Percentiles rank a stretch among this genome's conserved stretches.
These are phyloP conservation scores for Zootoca vivipara DNA, from an alignment of 2,113 vertebrate species.

Conservation along the genomic window DNA sequence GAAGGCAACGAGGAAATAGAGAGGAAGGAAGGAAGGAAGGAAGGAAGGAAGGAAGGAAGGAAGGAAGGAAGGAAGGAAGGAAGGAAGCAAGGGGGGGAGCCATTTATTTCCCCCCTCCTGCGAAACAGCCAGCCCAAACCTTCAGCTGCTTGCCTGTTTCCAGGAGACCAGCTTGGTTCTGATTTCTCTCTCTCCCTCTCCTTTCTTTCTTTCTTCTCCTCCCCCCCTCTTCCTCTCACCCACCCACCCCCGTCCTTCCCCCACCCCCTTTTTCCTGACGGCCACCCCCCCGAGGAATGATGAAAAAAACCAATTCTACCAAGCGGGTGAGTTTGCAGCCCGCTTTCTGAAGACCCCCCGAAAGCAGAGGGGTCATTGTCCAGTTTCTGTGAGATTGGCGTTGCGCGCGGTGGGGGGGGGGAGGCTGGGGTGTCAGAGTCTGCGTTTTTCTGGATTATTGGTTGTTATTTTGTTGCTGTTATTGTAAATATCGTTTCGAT, in stretches of 20 bases:
- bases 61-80: not conserved
- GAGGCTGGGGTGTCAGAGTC: not conserved
- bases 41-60: slow-evolving; percentile 5
- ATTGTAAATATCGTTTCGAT: not conserved
- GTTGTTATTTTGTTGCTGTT: not conserved
- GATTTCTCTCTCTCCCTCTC: not conserved
- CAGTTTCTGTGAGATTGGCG: not conserved
- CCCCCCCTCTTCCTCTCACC: not conserved
- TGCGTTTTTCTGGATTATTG: not conserved
- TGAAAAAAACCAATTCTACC: slow-evolving; percentile 87
- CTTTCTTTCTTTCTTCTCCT: slow-evolving; percentile 12
- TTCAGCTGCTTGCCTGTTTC: not conserved
- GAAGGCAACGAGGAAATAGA: slow-evolving; percentile 27
- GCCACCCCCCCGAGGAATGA: slow-evolving; percentile 58
- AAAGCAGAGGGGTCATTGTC: not conserved
- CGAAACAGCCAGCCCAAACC: slow-evolving; percentile 15
- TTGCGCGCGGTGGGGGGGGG: not conserved
- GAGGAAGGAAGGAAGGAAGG: not conserved
- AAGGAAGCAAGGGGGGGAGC: slow-evolving; percentile 31
- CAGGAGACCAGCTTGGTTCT: slow-evolving; percentile 1
- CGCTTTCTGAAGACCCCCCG: not conserved
- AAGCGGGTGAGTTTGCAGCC: slow-evolving; percentile 79
- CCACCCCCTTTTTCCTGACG: slow-evolving; percentile 10
- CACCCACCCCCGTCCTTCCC: not conserved
- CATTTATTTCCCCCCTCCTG: slow-evolving; percentile 9